Conservation (phyloP, 2,888 invertebrate species). For the Nezara viridula region DNA sequence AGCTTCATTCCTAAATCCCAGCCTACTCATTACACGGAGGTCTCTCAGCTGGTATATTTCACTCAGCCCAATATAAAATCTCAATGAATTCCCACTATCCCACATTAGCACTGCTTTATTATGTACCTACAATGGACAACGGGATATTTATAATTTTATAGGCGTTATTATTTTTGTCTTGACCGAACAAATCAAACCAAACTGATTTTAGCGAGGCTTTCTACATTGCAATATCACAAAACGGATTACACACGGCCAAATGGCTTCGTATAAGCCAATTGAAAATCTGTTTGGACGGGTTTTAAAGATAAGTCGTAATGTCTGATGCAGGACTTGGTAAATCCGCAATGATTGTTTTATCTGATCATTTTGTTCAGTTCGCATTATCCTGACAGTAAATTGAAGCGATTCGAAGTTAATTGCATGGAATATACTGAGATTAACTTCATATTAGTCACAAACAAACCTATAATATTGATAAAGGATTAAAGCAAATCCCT, state of each 20-base stretch:
- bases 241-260: neutral
- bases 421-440: too few relatives aligned
- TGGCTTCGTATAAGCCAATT: too few relatives aligned
- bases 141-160: neutral
- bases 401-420: too few relatives aligned
- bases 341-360: too few relatives aligned
- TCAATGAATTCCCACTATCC: neutral
- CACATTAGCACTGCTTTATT: neutral
- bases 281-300: too few relatives aligned
- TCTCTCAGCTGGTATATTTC: neutral
- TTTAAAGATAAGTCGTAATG: too few relatives aligned
- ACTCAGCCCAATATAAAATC: neutral
- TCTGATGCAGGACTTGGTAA: too few relatives aligned
- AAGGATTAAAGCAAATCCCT: too few relatives aligned
- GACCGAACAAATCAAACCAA: neutral
- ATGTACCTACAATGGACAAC: neutral
- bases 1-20: constrained; percentile 18
- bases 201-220: neutral
- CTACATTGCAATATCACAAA: neutral
- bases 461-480: too few relatives aligned
- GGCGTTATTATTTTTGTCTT: neutral
- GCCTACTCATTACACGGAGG: constrained; percentile 38
- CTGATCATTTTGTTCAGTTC: too few relatives aligned
- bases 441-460: too few relatives aligned
- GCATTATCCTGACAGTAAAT: too few relatives aligned